These are phyloP conservation scores for Norana najaformis DNA, from an alignment of 2,888 invertebrate species.

Conservation along the genomic window DNA sequence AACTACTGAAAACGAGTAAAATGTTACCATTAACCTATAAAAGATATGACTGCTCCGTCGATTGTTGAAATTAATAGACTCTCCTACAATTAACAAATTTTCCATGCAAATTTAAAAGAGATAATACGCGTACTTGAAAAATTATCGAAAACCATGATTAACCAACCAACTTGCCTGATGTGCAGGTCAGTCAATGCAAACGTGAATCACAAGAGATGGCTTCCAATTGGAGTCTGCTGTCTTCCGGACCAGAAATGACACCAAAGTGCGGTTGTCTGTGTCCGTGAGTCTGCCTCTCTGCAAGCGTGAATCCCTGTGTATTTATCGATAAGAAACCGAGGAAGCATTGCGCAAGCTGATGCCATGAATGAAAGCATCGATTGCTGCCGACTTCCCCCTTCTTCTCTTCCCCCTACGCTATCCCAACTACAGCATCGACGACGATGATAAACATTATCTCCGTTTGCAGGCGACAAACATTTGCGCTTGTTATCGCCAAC, in stretches of 20 bases:
- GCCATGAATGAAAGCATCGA: not conserved
- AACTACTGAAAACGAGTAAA: too few species aligned
- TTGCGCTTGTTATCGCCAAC: not conserved
- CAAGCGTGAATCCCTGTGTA: not conserved
- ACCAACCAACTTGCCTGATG: not conserved
- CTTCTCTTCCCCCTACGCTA: not conserved
- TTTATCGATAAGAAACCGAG: not conserved
- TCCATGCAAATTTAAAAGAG: not conserved
- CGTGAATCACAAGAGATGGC: not conserved
- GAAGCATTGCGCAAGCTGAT: constrained; percentile 9
- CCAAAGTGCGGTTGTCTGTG: not conserved
- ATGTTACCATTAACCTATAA: too few species aligned
- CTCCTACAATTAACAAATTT: not conserved
- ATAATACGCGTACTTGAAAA: not conserved
- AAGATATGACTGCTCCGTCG: too few species aligned
- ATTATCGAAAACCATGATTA: not conserved
- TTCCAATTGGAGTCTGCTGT: not conserved
- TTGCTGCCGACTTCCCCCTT: not conserved
- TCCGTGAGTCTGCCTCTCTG: not conserved
- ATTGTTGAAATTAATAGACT: not conserved
- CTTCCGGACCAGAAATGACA: not conserved
- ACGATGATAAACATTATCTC: not conserved
- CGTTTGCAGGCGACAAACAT: not conserved
- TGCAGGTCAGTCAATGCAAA: not conserved
- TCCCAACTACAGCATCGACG: not conserved